A percentile compares a stretch with the other conserved stretches of the same genome.
Conservation (phyloP, 2,113 vertebrate genomes). For the Saccopteryx bilineata region DNA sequence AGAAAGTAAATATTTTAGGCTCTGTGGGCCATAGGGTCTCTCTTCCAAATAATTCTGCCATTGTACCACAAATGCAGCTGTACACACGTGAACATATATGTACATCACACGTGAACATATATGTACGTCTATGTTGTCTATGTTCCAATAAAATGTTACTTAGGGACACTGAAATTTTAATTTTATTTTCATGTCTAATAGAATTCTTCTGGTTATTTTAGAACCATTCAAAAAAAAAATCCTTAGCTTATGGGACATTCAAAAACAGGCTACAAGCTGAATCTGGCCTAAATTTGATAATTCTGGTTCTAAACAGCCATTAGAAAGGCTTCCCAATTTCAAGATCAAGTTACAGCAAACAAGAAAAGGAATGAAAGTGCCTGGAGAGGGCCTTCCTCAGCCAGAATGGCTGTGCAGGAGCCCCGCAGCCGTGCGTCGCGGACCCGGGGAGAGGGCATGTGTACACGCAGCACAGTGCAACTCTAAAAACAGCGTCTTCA, state of each 20-base stretch:
- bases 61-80: not conserved
- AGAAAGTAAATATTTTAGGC: not conserved
- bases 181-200: constrained; percentile 47
- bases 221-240: not conserved
- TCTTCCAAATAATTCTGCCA: not conserved
- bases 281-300: not conserved
- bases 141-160: not conserved
- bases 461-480: rapidly evolving
- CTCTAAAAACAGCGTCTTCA: constrained; percentile 2
- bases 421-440: rapidly evolving
- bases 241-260: not conserved
- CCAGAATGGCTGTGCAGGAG: not conserved
- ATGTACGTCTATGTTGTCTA: not conserved
- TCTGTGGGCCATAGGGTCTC: not conserved
- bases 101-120: not conserved
- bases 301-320: not conserved
- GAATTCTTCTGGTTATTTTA: not conserved
- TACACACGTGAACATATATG: not conserved
- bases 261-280: not conserved
- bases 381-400: not conserved
- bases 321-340: not conserved
- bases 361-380: not conserved
- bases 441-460: rapidly evolving
- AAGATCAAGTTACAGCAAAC: not conserved
- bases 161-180: not conserved